Base-by-base conservation (phyloP, 2,888 invertebrate species). In the Aquatica leii region DNA sequence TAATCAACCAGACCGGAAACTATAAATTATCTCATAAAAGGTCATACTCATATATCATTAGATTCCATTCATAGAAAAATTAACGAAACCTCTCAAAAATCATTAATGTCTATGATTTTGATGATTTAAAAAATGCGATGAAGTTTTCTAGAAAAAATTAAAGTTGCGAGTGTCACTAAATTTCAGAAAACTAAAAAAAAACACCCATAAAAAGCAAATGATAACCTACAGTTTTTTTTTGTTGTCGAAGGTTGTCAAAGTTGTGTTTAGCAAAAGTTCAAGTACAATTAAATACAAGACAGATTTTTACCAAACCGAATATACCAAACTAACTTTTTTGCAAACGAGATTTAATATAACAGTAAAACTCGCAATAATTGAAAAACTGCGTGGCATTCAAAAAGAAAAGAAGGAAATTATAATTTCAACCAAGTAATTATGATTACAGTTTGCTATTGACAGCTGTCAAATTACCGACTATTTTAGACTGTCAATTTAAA, bases 11-110 rank as follows among this genome's bases (percentile, higher is more conserved):
- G 14, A 12, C 17, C 46, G 9, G 14, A 54, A 35, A 17, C 1
- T 17, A 34, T 37, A 18, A 60, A 17, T 17, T 59, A 52, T 34
- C 41, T 53, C 1, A 43, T 35, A 12, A 59, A 59, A 35, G 59
- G 59, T 40, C 59, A 59, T 46, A 59, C 59, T 9, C 52, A 52
- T 34, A 52, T 52, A 20, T 14, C 5, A 20, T 51, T 40, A 15
- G 59, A 59, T n/a, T 1, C 8, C 12, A 46, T 59, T 24, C 59
- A 59, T 43, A 46, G 35, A 1, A 41, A 46, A 24, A 59, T 59
- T 34, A 46, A 17, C 15, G 17, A 5, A 9, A 8, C 9, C 17
- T 40, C 24, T 12, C 11, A 40, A 59, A 52, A 43, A 37, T 46
- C 5, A 12, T 6, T 5, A 15, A 41, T 41, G 18, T 56, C 4